Evolutionary conservation across 2,888 invertebrate species (phyloP).

Genomic region (Iselma pallidipennis): DNA sequence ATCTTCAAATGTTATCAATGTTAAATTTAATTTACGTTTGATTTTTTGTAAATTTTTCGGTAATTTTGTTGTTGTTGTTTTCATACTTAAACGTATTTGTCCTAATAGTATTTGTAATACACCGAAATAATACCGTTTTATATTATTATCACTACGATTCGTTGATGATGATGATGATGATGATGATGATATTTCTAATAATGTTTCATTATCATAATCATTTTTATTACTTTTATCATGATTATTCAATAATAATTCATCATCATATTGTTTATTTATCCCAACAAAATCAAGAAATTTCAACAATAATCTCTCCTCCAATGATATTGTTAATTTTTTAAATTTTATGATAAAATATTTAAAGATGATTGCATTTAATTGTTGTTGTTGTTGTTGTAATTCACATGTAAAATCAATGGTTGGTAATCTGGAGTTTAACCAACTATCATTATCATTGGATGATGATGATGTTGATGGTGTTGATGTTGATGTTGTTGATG

Average conservation of each 20-base stretch:
- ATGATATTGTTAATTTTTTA: conserved; percentile 79
- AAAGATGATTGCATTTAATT: conserved; percentile 81
- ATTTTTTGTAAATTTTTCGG: conserved; percentile 74
- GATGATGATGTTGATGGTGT: not conserved
- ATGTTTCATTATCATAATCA: no score
- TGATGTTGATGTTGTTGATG: not conserved
- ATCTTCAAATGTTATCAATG: conserved; percentile 95
- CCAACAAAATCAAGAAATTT: conserved; percentile 70
- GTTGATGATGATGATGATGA: conserved; percentile 44
- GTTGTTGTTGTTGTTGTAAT: conserved; percentile 52
- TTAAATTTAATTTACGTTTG: conserved; percentile 84
- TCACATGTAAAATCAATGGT: conserved; percentile 82
- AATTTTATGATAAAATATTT: conserved; percentile 81
- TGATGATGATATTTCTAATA: not conserved
- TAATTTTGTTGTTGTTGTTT: conserved; percentile 79
- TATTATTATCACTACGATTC: conserved; percentile 39
- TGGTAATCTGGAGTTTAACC: conserved; percentile 57
- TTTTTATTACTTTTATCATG: no score
- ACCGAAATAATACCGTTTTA: conserved; percentile 56
- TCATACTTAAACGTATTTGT: conserved; percentile 85
- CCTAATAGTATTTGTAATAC: conserved; percentile 52
- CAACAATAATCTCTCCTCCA: conserved; percentile 85
- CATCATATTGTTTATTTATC: not conserved
- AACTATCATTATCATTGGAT: not conserved
- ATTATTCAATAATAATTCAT: not conserved